Evolutionary conservation across 2,888 invertebrate species (phyloP).

Genomic region (Cheilosia impressa): DNA sequence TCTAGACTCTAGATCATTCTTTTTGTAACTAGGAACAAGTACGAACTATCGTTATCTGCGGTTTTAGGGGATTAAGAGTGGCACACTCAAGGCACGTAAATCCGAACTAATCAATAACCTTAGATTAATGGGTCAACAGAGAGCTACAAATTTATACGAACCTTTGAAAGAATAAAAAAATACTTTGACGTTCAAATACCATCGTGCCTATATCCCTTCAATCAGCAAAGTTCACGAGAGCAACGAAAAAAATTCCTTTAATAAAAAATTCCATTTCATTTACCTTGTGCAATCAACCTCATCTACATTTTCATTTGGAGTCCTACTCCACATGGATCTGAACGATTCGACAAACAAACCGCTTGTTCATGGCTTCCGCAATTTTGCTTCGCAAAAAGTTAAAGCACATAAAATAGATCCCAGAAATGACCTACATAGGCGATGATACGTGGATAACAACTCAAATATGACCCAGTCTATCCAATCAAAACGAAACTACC

Average conservation of each 20-base stretch:
- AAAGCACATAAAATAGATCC: conserved; percentile 38
- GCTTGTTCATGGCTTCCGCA: conserved; percentile 19
- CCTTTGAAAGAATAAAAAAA: no score
- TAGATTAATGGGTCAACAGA: no score
- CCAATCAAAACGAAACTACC: conserved; percentile 58
- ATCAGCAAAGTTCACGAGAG: conserved; percentile 5
- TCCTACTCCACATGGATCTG: conserved; percentile 25
- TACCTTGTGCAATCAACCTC: conserved; percentile 13
- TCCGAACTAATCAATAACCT: no score
- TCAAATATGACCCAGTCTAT: conserved; percentile 61
- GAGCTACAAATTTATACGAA: no score
- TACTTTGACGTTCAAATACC: no score
- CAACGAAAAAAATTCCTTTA: conserved; percentile 10
- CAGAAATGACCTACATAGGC: conserved; percentile 49
- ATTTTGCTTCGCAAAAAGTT: conserved; percentile 1
- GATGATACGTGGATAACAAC: conserved; percentile 49
- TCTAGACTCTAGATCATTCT: no score
- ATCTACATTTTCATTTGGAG: conserved; percentile 26
- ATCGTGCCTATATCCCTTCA: neutral
- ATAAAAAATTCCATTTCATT: conserved; percentile 32
- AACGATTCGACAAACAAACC: conserved; percentile 53
- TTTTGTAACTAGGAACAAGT: no score
- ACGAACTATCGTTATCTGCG: no score
- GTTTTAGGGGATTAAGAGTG: no score
- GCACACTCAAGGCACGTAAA: no score